A percentile compares a stretch with the other conserved stretches of the same genome.
Evolutionary conservation across 2,888 invertebrate genomes (phyloP).

Genomic region (Lathronympha strigana): DNA sequence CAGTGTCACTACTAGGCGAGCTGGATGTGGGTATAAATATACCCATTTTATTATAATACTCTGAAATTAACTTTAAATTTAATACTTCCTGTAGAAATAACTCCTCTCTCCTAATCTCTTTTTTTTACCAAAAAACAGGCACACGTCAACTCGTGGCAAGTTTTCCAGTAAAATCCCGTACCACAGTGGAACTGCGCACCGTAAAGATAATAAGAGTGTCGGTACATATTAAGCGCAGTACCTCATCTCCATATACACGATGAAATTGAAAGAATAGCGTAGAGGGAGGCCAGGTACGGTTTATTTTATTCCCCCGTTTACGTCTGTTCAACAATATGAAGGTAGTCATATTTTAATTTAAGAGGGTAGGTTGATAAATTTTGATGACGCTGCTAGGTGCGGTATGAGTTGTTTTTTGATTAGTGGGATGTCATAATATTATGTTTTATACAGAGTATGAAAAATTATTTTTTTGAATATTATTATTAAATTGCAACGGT

Average conservation of each 20-base stretch:
- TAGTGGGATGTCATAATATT: background rate
- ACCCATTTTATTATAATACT: too few species aligned
- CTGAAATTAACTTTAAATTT: too few species aligned
- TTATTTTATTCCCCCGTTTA: constrained; percentile 14
- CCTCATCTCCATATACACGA: constrained; percentile 81
- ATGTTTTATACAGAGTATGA: too few species aligned
- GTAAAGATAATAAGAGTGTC: constrained; percentile 76
- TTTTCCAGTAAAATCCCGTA: constrained; percentile 42
- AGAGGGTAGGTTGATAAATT: constrained; percentile 17
- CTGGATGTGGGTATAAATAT: too few species aligned
- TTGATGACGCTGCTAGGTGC: background rate
- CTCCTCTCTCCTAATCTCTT: too few species aligned
- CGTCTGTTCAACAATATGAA: background rate
- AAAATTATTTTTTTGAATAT: too few species aligned
- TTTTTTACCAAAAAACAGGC: too few species aligned
- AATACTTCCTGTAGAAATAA: too few species aligned
- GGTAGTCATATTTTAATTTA: constrained; percentile 1
- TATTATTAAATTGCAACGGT: too few species aligned
- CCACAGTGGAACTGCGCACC: constrained; percentile 51
- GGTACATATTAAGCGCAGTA: constrained; percentile 77
- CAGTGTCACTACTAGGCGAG: too few species aligned
- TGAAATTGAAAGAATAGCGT: constrained; percentile 80
- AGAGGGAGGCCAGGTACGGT: constrained; percentile 17
- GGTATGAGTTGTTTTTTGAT: background rate
- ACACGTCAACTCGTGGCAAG: background rate